Evolutionary conservation across 2,113 vertebrate species (phyloP).

Genomic region (Proterorhinus semilunaris): DNA sequence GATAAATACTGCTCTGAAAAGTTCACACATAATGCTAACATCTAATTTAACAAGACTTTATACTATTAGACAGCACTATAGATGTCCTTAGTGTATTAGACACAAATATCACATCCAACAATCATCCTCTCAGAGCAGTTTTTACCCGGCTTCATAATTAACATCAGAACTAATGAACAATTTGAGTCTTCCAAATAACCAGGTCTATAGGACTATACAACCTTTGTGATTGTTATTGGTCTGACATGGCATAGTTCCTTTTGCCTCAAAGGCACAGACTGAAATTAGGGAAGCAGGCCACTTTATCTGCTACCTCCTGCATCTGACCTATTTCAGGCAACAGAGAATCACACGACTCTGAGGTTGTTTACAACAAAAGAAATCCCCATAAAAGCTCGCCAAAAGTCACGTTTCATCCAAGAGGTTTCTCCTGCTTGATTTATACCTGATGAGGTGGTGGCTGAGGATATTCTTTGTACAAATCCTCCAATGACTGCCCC

Average conservation of each 20-base stretch:
- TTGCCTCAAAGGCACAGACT: conserved; percentile 54
- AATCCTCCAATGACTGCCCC: conserved; percentile 85
- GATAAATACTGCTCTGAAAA: no score
- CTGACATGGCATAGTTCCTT: conserved; percentile 46
- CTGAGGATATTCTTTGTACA: conserved; percentile 85
- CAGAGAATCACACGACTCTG: conserved; percentile 1
- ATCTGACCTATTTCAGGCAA: conserved; percentile 66
- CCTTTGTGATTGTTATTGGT: conserved; percentile 14
- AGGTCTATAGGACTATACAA: no score
- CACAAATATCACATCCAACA: no score
- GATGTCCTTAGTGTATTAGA: no score
- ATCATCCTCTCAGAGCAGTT: no score
- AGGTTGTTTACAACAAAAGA: background rate
- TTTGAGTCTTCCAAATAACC: no score
- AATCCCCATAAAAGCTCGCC: background rate
- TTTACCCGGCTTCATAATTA: no score
- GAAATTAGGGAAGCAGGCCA: conserved; percentile 51
- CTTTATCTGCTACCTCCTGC: conserved; percentile 48
- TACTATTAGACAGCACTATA: no score
- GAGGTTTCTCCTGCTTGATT: conserved; percentile 7
- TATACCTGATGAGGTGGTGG: conserved; percentile 85
- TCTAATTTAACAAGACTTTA: no score
- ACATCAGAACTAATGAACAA: no score
- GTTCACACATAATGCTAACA: no score
- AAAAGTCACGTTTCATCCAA: background rate